phyloP scores from a whole-genome alignment of 2,113 vertebrate genomes.

The Oostethus manadensis region DNA sequence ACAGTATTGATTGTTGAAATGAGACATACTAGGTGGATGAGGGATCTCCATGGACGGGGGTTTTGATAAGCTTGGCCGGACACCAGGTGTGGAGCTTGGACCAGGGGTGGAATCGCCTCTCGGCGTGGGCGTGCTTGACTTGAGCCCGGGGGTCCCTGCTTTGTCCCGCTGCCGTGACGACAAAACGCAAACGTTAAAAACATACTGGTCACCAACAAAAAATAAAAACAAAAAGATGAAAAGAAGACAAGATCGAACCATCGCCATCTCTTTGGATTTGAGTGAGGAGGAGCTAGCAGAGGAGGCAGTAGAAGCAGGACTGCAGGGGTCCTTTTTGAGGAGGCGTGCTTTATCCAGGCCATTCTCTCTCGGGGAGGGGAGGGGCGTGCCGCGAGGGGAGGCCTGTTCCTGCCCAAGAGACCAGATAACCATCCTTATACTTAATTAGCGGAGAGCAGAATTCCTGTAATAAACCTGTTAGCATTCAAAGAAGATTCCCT shows the following conservation, averaged over 20 bases:
- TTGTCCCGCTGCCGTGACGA: constrained; percentile 84
- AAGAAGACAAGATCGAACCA: constrained; percentile 37
- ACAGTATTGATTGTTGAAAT: background rate
- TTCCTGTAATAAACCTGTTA: background rate
- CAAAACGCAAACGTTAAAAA: background rate
- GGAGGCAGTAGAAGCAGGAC: constrained; percentile 90
- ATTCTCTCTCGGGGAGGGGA: constrained; percentile 90
- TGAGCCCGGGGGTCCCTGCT: constrained; percentile 88
- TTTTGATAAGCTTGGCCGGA: constrained; percentile 85
- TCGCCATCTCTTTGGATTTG: constrained; percentile 82
- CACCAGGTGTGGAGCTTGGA: constrained; percentile 85
- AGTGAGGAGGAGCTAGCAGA: constrained; percentile 94
- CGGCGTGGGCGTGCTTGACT: constrained; percentile 92
- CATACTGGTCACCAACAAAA: background rate
- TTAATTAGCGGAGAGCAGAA: constrained; percentile 4
- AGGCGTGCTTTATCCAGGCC: constrained; percentile 87
- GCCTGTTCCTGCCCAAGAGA: constrained; percentile 76
- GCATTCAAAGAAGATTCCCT: constrained; percentile 6
- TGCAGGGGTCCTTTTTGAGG: constrained; percentile 90
- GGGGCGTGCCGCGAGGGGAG: constrained; percentile 86
- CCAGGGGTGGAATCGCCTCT: constrained; percentile 88
- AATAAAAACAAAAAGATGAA: constrained; percentile 1
- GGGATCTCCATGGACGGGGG: constrained; percentile 89
- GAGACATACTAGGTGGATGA: constrained; percentile 83
- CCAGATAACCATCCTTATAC: background rate